Conservation (phyloP, 2,888 invertebrate species). For the Troides aeacus region DNA sequence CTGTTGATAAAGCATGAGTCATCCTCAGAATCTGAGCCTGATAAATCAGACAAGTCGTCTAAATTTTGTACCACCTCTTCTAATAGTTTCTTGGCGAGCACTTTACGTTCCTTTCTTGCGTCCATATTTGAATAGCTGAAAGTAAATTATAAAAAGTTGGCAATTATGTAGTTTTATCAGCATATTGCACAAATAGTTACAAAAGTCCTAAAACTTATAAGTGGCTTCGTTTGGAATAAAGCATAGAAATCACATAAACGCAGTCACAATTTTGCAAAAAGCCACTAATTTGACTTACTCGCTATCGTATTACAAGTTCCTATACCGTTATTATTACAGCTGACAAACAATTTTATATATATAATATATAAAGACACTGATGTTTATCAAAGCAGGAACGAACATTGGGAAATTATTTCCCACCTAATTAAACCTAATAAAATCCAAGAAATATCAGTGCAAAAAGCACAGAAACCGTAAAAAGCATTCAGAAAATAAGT, state of each 20-base stretch:
- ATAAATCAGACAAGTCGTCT: constrained; percentile 28
- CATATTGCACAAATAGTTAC: constrained; percentile 18
- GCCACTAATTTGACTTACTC: not conserved
- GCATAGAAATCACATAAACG: constrained; percentile 34
- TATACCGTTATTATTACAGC: constrained; percentile 18
- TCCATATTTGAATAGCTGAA: constrained; percentile 26
- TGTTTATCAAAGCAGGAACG: constrained; percentile 15
- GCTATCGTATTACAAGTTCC: constrained; percentile 17
- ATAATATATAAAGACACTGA: constrained; percentile 29
- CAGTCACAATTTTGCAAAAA: constrained; percentile 27
- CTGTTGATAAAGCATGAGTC: constrained; percentile 29
- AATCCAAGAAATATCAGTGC: constrained; percentile 17
- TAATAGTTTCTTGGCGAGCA: constrained; percentile 17
- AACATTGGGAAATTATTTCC: constrained; percentile 28
- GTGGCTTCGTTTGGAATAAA: constrained; percentile 24
- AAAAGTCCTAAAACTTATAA: constrained; percentile 12
- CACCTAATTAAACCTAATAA: constrained; percentile 24
- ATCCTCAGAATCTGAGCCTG: constrained; percentile 22
- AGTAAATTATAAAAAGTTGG: constrained; percentile 17
- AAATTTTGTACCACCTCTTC: constrained; percentile 10
- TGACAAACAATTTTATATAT: constrained; percentile 29
- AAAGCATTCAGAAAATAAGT: constrained; percentile 28
- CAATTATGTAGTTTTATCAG: constrained; percentile 23
- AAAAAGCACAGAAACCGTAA: constrained; percentile 25
- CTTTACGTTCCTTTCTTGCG: constrained; percentile 19